A percentile compares a stretch with the other conserved stretches of the same genome.
Evolutionary conservation across 1,140 invertebrate species (phyloP).

Genomic region (Cydia fagiglandana): DNA sequence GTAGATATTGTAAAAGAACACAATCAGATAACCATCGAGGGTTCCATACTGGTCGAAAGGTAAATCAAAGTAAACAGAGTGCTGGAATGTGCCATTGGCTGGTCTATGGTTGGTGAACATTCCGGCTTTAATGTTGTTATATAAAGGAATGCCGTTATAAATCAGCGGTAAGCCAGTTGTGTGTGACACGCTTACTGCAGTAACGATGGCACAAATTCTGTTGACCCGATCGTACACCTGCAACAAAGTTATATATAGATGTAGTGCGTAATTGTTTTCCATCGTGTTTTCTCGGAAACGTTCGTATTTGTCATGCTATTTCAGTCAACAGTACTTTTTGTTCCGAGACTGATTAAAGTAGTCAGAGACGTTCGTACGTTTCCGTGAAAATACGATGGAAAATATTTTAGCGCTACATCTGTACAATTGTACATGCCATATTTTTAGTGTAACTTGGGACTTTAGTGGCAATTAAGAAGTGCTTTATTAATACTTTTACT

Average conservation of each 20-base stretch:
- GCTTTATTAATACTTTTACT: background rate
- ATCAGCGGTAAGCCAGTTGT: background rate
- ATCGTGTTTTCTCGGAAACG: no score
- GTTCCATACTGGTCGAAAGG: constrained; percentile 1
- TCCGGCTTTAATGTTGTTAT: background rate
- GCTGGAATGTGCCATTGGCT: background rate
- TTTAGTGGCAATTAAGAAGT: background rate
- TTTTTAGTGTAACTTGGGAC: background rate
- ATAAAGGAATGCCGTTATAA: background rate
- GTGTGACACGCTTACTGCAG: background rate
- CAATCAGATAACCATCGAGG: background rate
- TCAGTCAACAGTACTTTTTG: no score
- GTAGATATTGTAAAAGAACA: constrained; percentile 1
- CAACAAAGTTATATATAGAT: background rate
- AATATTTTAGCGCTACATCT: no score
- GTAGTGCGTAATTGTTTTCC: no score
- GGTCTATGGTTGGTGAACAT: background rate
- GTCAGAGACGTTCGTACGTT: no score
- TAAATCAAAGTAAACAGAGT: background rate
- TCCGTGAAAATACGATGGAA: no score
- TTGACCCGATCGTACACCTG: background rate
- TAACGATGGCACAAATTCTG: background rate
- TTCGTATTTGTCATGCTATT: no score
- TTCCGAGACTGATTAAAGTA: no score
- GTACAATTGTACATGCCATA: background rate